Evolutionary conservation across 2,888 invertebrate genomes (phyloP), one percentile per base, ranked within the genome.

Genomic region (Andrena fulva): DNA sequence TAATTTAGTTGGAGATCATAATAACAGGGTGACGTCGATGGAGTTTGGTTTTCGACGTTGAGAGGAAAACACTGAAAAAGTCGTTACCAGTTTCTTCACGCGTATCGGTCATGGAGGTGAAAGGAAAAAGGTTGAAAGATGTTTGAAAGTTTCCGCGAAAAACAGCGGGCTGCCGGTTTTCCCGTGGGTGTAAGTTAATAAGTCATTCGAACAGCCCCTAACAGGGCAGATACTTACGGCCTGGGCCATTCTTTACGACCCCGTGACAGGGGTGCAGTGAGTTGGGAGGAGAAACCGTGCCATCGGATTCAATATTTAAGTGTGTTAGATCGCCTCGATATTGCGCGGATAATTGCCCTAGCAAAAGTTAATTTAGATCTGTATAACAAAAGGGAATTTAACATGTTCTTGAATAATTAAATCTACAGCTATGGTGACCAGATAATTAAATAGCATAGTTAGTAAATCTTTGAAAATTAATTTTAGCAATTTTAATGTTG

Each of bases 101-200:
- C 50, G 50, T 48, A 3, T 5, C 50, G n/a, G 20, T n/a, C 29
- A 59, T 33, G 52, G 24, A 24, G 33, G 66, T 60, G 31, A n/a
- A 20, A 20, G 8, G 24, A 66, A 62, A 52, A 75, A 80, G 79
- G 42, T 73, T 24, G 50, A 73, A 66, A 70, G 54, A 27, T 12
- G 60, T 27, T 50, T 1, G 48, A 24, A 75, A 80, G 75, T 82
- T 82, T 63, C 27, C 24, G 33, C 10, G 52, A 42, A 50, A 73
- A 81, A 74, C 67, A 66, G 33, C 12, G 52, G 59, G 67, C 27
- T 10, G 52, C 33, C 31, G 50, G 74, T 79, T 75, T 66, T 79
- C 85, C 86, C 74, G 48, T 31, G 85, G 80, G 80, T 77, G 67
- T 68, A 59, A 67, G 80, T 85, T 83, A 86, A 89, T 89, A 88